These are phyloP conservation scores for Latrodectus geometricus DNA, from an alignment of 1,140 invertebrate genomes.

Conservation along the genomic window DNA sequence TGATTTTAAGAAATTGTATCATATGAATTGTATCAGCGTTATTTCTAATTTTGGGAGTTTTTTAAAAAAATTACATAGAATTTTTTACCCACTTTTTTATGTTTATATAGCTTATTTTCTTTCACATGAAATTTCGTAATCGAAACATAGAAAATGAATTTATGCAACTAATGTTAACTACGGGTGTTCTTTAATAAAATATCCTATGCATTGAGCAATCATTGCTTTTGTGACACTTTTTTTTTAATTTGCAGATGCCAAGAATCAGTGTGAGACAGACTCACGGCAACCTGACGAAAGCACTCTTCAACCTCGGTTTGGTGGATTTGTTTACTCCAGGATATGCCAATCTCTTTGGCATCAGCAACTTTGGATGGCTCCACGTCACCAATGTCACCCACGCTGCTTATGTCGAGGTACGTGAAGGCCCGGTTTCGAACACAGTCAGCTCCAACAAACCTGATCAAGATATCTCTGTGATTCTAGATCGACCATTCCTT, in stretches of 20 bases:
- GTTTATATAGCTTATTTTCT: too few relatives aligned
- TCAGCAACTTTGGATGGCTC: slow-evolving; percentile 64
- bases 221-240: background rate
- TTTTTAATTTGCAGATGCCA: slow-evolving; percentile 61
- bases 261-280: slow-evolving; percentile 60
- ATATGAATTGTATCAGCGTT: too few relatives aligned
- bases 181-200: too few relatives aligned
- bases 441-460: background rate
- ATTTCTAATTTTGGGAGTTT: too few relatives aligned
- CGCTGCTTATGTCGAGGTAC: slow-evolving; percentile 62
- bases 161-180: too few relatives aligned
- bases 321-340: slow-evolving; percentile 63
- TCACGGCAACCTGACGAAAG: slow-evolving; percentile 51
- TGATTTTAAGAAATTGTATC: too few relatives aligned
- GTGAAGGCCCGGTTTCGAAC: background rate
- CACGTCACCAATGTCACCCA: slow-evolving; percentile 65
- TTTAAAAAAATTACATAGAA: too few relatives aligned
- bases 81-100: too few relatives aligned
- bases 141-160: too few relatives aligned
- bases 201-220: too few relatives aligned
- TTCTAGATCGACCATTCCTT: slow-evolving; percentile 64
- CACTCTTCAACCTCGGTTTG: slow-evolving; percentile 63
- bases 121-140: too few relatives aligned
- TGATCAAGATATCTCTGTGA: slow-evolving; percentile 47
- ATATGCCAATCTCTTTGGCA: slow-evolving; percentile 63